phyloP scores from a whole-genome alignment of 2,113 vertebrate genomes.

The Vulpes ferrilata region DNA sequence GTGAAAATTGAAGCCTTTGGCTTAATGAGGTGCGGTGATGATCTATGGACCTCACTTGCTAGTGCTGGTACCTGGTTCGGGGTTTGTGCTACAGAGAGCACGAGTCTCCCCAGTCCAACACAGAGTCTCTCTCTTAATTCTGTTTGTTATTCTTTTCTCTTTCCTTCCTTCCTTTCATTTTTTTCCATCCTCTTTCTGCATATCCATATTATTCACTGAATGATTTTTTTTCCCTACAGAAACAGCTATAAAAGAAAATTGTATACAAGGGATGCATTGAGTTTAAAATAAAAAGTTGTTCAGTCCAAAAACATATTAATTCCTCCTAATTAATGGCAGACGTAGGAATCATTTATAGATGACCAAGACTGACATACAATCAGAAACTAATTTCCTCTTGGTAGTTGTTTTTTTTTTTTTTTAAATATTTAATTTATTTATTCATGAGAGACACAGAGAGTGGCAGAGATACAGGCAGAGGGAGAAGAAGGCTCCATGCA shows the following conservation, averaged over 20 bases:
- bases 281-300: conserved; percentile 8
- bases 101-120: not conserved
- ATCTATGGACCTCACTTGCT: not conserved
- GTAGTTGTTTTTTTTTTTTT: not conserved
- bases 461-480: too few relatives aligned
- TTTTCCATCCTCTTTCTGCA: not conserved
- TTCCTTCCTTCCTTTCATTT: not conserved
- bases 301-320: not conserved
- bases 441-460: too few relatives aligned
- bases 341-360: conserved; percentile 29
- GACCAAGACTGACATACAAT: not conserved
- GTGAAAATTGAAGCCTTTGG: not conserved
- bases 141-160: not conserved
- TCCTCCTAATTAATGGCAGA: not conserved
- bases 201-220: not conserved
- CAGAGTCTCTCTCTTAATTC: not conserved
- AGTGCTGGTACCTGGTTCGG: not conserved
- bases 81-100: not conserved
- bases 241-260: not conserved
- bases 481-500: too few relatives aligned
- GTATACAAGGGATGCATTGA: not conserved
- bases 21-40: not conserved
- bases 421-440: too few relatives aligned
- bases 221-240: not conserved
- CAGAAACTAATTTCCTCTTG: not conserved